These are phyloP conservation scores for Matsumurasca onukii DNA, from an alignment of 1,140 invertebrate genomes.

Conservation along the genomic window DNA sequence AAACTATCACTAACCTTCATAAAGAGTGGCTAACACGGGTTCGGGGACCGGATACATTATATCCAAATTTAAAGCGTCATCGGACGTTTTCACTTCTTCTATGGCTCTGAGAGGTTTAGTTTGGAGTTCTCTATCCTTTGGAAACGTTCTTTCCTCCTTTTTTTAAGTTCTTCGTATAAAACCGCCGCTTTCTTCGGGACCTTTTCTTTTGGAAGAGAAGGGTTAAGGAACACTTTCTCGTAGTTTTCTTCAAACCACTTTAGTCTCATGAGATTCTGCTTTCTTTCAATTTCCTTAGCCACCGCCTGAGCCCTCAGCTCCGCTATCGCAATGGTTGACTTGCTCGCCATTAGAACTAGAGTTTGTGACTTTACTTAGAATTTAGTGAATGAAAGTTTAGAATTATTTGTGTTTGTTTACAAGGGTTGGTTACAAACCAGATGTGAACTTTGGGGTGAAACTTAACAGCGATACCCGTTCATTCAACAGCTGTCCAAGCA, in stretches of 20 bases:
- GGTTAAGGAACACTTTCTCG: slow-evolving; percentile 28
- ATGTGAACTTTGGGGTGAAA: too few species aligned
- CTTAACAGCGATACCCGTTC: too few species aligned
- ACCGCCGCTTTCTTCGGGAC: slow-evolving; percentile 28
- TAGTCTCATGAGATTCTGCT: slow-evolving; percentile 18
- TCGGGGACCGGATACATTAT: too few species aligned
- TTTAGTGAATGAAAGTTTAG: too few species aligned
- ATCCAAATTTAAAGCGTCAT: too few species aligned
- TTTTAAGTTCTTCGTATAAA: slow-evolving; percentile 20
- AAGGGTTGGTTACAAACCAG: too few species aligned
- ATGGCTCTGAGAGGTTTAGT: background rate
- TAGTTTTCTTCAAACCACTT: slow-evolving; percentile 33
- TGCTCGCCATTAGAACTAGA: background rate
- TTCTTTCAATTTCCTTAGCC: slow-evolving; percentile 26
- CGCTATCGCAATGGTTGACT: slow-evolving; percentile 6
- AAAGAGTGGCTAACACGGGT: too few species aligned
- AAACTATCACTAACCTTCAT: too few species aligned
- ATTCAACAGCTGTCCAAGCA: too few species aligned
- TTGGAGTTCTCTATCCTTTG: background rate
- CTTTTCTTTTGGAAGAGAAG: slow-evolving; percentile 20
- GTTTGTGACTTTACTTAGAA: background rate
- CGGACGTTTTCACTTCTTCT: background rate
- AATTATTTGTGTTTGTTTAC: too few species aligned
- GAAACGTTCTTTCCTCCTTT: slow-evolving; percentile 19
- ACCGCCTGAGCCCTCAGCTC: slow-evolving; percentile 15